phyloP scores from a whole-genome alignment of 2,113 vertebrate genomes.

The Hemichromis elongatus region DNA sequence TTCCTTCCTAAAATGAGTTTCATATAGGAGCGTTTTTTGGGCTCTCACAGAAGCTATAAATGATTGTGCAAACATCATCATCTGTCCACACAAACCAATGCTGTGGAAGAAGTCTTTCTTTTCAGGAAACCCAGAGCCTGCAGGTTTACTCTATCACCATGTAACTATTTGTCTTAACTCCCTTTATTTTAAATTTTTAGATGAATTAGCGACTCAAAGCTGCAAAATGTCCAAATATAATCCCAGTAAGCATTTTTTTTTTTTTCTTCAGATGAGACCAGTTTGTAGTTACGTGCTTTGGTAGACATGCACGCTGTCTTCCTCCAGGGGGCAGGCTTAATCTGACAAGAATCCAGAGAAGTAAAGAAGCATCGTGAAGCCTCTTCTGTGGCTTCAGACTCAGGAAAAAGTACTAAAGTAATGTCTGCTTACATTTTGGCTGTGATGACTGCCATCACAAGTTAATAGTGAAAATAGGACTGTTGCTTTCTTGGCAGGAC shows the following conservation, averaged over 20 bases:
- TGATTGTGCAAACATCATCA: not conserved
- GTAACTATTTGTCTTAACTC: not conserved
- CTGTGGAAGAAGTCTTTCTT: not conserved
- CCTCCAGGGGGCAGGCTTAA: constrained; percentile 67
- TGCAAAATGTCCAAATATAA: not conserved
- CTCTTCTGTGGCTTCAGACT: not conserved
- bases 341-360: not conserved
- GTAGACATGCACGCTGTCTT: not conserved
- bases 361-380: not conserved
- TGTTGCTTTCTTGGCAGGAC: not conserved
- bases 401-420: not conserved
- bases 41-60: not conserved
- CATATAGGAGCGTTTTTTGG: not conserved
- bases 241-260: not conserved
- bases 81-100: not conserved
- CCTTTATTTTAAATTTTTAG: not conserved
- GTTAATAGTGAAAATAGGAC: not conserved
- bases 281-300: not conserved
- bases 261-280: not conserved
- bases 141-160: not conserved
- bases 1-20: not conserved
- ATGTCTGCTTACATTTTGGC: not conserved
- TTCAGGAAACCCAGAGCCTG: not conserved
- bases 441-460: not conserved
- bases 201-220: not conserved